A percentile compares a stretch with the other conserved stretches of the same genome.
phyloP scores from a whole-genome alignment of 2,113 vertebrate genomes.

The Lonchura striata region DNA sequence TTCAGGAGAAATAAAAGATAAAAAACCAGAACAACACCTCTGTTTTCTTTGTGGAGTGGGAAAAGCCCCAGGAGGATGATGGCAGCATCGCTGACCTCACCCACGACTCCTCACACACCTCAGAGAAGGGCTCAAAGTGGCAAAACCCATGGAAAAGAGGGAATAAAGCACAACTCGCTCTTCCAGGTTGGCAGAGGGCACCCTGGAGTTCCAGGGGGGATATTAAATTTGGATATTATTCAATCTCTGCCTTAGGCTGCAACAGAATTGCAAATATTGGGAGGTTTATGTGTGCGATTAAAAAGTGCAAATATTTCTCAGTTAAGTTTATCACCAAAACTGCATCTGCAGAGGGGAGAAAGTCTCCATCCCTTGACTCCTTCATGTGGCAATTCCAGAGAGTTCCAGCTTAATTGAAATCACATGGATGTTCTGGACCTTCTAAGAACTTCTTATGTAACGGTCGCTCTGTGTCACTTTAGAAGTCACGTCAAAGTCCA shows the following conservation, averaged over 20 bases:
- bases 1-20: not conserved
- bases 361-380: not conserved
- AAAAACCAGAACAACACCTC: no score
- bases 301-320: not conserved
- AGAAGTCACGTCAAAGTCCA: not conserved
- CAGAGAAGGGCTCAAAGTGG: not conserved
- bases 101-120: fast-evolving
- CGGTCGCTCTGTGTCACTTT: fast-evolving
- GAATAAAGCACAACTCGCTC: not conserved
- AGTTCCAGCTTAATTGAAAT: not conserved
- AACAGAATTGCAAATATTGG: not conserved
- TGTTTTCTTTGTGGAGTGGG: not conserved
- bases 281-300: fast-evolving
- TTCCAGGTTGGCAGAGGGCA: not conserved
- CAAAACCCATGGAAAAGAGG: fast-evolving
- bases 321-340: not conserved
- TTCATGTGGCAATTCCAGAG: not conserved
- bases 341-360: not conserved
- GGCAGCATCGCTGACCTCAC: not conserved
- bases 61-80: fast-evolving
- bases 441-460: not conserved
- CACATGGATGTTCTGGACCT: not conserved
- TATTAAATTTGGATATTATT: not conserved
- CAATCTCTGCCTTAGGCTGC: not conserved
- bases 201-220: not conserved